These are phyloP conservation scores for Decapterus maruadsi DNA, from an alignment of 2,797 vertebrate genomes.

Conservation along the genomic window DNA sequence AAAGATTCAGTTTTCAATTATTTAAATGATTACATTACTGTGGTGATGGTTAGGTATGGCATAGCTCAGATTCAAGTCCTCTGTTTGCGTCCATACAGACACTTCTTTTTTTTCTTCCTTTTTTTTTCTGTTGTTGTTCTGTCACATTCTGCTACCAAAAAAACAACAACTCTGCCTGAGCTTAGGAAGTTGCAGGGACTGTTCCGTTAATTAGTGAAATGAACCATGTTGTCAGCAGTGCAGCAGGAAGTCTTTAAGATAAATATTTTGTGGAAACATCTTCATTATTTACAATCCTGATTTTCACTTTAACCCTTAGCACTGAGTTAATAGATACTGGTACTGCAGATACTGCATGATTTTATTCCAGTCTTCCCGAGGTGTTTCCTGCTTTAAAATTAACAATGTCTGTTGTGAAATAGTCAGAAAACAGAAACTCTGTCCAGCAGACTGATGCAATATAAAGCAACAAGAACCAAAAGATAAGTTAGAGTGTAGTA, in stretches of 20 bases:
- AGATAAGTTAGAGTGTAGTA: neutral
- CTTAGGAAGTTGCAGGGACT: neutral
- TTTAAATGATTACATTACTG: neutral
- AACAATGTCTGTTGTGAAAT: constrained; percentile 22
- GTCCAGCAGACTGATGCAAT: constrained; percentile 47
- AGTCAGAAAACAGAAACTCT: constrained; percentile 16
- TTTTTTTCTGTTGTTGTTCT: neutral
- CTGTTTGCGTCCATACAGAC: neutral
- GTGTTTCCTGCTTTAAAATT: constrained; percentile 21
- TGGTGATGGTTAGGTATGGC: neutral
- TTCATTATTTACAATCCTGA: constrained; percentile 3
- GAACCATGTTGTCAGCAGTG: constrained; percentile 16
- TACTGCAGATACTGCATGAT: constrained; percentile 21
- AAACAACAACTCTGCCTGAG: neutral
- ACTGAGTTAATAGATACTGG: neutral
- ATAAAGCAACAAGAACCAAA: constrained; percentile 12
- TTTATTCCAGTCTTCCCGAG: neutral
- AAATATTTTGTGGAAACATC: neutral
- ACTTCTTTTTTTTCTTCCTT: no score
- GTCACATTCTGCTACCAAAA: constrained; percentile 4
- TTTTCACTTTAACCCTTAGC: neutral
- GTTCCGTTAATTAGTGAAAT: constrained; percentile 38
- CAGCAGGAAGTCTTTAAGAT: constrained; percentile 28
- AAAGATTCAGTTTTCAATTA: neutral
- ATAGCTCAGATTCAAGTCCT: neutral